These are phyloP conservation scores for Prunella fulvescens DNA, from an alignment of 2,113 vertebrate genomes.

Conservation along the genomic window DNA sequence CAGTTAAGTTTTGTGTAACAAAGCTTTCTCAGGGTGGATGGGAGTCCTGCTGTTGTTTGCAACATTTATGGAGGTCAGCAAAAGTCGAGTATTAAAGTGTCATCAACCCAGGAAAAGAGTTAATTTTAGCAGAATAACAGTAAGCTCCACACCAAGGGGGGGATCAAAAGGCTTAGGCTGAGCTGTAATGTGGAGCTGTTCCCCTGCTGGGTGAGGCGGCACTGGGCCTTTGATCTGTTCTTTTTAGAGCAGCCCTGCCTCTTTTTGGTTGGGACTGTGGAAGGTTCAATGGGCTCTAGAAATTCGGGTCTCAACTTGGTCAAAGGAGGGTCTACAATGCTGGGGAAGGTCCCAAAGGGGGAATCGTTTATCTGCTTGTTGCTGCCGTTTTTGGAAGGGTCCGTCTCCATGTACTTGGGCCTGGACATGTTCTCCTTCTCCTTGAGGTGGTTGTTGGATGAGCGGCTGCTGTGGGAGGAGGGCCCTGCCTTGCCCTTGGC, in stretches of 20 bases:
- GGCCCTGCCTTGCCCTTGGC: conserved; percentile 78
- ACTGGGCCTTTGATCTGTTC: conserved; percentile 91
- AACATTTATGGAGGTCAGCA: conserved; percentile 57
- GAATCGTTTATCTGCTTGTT: conserved; percentile 92
- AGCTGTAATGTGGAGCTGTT: conserved; percentile 57
- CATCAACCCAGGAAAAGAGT: conserved; percentile 44
- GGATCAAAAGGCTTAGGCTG: conserved; percentile 54
- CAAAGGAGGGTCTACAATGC: conserved; percentile 84
- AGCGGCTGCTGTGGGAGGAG: conserved; percentile 81
- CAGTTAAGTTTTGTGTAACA: conserved; percentile 61
- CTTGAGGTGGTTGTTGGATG: conserved; percentile 86
- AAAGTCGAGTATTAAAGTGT: conserved; percentile 53
- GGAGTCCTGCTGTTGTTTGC: conserved; percentile 46
- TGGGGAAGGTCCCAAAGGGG: conserved; percentile 89
- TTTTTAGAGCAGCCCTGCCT: conserved; percentile 94
- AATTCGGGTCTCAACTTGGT: conserved; percentile 83
- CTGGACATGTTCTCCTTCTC: conserved; percentile 92
- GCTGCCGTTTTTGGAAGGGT: conserved; percentile 85
- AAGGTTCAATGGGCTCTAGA: conserved; percentile 83
- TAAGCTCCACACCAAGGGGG: conserved; percentile 64
- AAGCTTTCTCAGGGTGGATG: conserved; percentile 44
- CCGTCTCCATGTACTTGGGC: conserved; percentile 79
- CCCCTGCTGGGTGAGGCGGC: conserved; percentile 77
- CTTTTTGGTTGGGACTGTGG: conserved; percentile 88
- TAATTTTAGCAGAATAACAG: conserved; percentile 56